Percentiles rank a stretch among this genome's conserved stretches.
Conservation (phyloP, 92 coral and sea anemone genomes). For the Siderastrea radians region DNA sequence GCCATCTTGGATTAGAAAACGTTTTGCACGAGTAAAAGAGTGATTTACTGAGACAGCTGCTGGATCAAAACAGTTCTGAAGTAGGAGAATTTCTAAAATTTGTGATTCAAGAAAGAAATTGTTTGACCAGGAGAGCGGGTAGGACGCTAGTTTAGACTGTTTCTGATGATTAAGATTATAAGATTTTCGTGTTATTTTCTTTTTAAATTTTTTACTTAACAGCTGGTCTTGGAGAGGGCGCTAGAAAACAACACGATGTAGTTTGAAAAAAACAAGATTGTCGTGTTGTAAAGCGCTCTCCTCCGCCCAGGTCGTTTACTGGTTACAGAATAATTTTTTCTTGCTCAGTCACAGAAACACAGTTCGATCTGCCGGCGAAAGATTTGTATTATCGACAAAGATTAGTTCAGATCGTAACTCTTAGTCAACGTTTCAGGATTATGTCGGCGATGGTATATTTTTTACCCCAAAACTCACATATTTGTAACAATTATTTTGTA, state of each 20-base stretch:
- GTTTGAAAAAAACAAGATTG: background rate
- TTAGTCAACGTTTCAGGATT: too few species aligned
- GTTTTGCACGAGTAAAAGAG: background rate
- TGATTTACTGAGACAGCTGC: background rate
- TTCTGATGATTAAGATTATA: background rate
- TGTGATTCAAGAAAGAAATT: background rate
- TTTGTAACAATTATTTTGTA: too few species aligned
- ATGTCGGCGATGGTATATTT: too few species aligned
- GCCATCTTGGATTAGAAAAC: conserved; percentile 20
- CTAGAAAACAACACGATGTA: background rate
- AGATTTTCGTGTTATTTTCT: too few species aligned
- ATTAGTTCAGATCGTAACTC: too few species aligned
- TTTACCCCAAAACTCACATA: too few species aligned
- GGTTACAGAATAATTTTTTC: background rate
- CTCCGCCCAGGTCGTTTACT: background rate
- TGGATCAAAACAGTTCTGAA: background rate
- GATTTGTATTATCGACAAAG: background rate
- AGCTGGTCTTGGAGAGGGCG: background rate
- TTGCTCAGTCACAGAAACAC: background rate
- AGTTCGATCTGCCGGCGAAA: background rate
- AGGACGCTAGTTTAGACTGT: background rate
- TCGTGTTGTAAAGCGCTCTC: background rate
- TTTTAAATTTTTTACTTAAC: background rate
- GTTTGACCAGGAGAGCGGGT: background rate
- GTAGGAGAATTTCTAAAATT: background rate